Base-by-base conservation (phyloP, 2,888 invertebrate species). In the Oscheius onirici region DNA sequence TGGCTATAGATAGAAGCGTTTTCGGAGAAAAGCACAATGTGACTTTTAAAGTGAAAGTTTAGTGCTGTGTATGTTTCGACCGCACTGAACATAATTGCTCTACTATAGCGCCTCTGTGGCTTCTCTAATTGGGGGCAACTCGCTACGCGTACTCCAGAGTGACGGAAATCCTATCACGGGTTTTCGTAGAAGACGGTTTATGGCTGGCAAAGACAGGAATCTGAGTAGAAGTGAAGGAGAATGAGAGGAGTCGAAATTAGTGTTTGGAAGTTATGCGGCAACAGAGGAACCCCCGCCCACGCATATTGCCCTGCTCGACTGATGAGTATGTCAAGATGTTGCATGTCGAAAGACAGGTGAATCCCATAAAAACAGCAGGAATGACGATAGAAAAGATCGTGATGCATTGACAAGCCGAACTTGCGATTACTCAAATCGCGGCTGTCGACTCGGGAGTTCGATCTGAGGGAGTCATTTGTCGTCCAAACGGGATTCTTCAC, bases 381-480 rank as follows among this genome's bases (percentile, higher is more conserved):
- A 26, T 46, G 63, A 63, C 46, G 63, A 63, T 20, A 49, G n/a
- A 46, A 17, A 46, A 58, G 41, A 41, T 40, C 34, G 40, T 58
- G 58, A 58, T 58, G 58, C 58, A 58, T 58, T 58, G 41, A 60
- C 44, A 22, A 24, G 60, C 26, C n/a, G 55, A 60, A n/a, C 43
- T 60, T 20, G 43, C 43, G 63, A 63, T 63, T 63, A 63, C 63
- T 63, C 46, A 63, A 63, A 63, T 34, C 63, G 49, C 63, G 63
- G 49, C 63, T 63, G 63, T 63, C 63, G n/a, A 26, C 34, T 63
- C 63, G 63, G 61, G 63, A 63, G 63, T 63, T 63, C 63, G 49
- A 63, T 63, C 63, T 63, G 17, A 17, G 63, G 34, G 63, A 63
- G 63, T 63, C 63, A 63, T 63, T 63, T 63, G 63, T 63, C 63